Evolutionary conservation across 2,113 vertebrate species (phyloP).

Genomic region (Anas platyrhynchos): DNA sequence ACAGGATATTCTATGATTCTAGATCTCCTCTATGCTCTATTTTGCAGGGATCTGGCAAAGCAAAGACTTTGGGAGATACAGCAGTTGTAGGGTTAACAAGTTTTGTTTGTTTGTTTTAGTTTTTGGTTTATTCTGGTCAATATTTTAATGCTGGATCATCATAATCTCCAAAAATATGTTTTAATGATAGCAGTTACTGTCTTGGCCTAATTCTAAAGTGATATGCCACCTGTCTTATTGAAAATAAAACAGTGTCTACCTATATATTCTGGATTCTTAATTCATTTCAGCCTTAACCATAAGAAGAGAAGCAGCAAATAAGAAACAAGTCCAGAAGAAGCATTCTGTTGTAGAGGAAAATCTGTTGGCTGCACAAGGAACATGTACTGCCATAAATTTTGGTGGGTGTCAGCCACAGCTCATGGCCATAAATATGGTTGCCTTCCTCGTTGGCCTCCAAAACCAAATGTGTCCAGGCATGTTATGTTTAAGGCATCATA

Average conservation of each 20-base stretch:
- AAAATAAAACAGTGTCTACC: background rate
- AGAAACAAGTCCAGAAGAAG: background rate
- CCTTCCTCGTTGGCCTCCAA: background rate
- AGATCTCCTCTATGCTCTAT: background rate
- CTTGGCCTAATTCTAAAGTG: background rate
- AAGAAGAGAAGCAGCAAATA: background rate
- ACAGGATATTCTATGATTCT: background rate
- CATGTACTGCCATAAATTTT: background rate
- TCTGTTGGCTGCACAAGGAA: rapidly evolving
- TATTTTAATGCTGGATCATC: background rate
- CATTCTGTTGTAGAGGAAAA: background rate
- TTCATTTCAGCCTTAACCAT: background rate
- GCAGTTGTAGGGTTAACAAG: background rate
- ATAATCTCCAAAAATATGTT: background rate
- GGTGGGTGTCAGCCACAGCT: background rate
- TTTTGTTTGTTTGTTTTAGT: background rate
- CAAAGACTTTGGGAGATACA: background rate
- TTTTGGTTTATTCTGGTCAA: background rate
- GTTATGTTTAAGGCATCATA: background rate
- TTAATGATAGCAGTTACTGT: background rate
- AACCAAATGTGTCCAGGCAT: background rate
- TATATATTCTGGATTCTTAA: background rate
- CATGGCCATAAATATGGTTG: rapidly evolving
- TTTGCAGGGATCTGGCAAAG: background rate
- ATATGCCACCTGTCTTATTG: background rate